Conservation (phyloP, 1,140 invertebrate genomes). For the Drosophila eugracilis region DNA sequence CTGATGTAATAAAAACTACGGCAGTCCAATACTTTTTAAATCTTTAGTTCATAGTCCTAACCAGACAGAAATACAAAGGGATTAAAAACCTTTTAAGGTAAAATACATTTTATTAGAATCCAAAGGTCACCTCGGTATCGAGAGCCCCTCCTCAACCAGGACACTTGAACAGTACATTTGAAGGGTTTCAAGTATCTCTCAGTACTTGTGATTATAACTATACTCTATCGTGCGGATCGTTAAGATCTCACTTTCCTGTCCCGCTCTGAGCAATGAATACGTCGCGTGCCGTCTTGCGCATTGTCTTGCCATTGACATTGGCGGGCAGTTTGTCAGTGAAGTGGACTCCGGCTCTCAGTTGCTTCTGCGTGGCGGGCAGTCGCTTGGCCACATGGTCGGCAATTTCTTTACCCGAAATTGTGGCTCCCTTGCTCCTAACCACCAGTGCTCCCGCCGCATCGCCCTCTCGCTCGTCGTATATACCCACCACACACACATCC, state of each 20-base stretch:
- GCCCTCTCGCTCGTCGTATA: constrained; percentile 63
- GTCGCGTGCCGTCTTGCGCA: constrained; percentile 85
- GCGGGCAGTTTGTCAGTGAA: constrained; percentile 88
- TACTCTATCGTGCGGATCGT: not conserved
- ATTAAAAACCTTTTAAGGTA: constrained; percentile 14
- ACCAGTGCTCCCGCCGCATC: constrained; percentile 71
- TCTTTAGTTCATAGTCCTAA: too few species aligned
- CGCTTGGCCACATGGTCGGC: constrained; percentile 67
- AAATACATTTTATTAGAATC: constrained; percentile 27
- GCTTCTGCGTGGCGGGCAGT: constrained; percentile 85
- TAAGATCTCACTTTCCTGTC: constrained; percentile 19
- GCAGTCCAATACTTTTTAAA: not conserved
- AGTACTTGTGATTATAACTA: constrained; percentile 33
- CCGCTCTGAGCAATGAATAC: constrained; percentile 57
- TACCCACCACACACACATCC: constrained; percentile 74
- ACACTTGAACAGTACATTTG: constrained; percentile 3
- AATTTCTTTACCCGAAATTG: constrained; percentile 54
- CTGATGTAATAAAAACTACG: too few species aligned
- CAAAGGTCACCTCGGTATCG: constrained; percentile 21
- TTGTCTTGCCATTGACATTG: constrained; percentile 88
- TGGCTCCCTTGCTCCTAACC: constrained; percentile 40
- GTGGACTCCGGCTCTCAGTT: constrained; percentile 87
- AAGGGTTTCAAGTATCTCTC: constrained; percentile 12
- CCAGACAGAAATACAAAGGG: not conserved
- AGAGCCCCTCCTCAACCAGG: not conserved